Base-by-base conservation (phyloP, 2,113 vertebrate species). In the Erinaceus europaeus region DNA sequence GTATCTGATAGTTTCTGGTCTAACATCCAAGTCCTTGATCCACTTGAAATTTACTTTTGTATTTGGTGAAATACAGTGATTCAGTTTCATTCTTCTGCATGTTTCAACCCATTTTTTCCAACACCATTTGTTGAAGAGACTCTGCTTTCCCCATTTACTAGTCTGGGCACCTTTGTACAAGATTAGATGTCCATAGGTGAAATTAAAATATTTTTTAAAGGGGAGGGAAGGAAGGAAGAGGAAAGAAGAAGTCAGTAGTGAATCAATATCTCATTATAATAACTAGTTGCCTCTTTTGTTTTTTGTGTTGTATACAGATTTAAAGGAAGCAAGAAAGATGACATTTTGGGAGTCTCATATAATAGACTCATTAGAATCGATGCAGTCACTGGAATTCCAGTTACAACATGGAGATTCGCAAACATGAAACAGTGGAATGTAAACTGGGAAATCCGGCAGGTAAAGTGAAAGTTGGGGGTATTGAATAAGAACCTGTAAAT, bases 401-500 rank as follows among this genome's bases (percentile, higher is more conserved):
- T 99, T 93, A 99, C 98, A 90, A 99, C 99, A 0, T 99, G 98
- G 99, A 98, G 99, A 94, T 99, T 98, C 50, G 96, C 98, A 93
- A 99, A 98, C 95, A 99, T 99, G 98, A 99, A 99, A 94, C 99
- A 99, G 94, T 99, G 99, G 99, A 99, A 99, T 52, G 99, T 99
- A 55, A 99, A 99, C 96, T 99, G 99, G 99, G 99, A 99, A 96
- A 99, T 99, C 89, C 98, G 97, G 94, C 99, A 99, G 98, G 99
- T 99, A 93, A 93, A 81, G 68, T 9, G 2, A 25, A 88, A 32
- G 61, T n/a, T 76, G 11, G 2, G 5, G 67, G 9, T 34, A 15
- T 40, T 72, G 27, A 42, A 25, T 29, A 27, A 52, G 25, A 29
- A 4, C 17, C 40, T 84, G 1, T 50, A 50, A 73, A 32, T 32